Evolutionary conservation across 2,797 vertebrate species (phyloP), one percentile per base, ranked within the genome.

Genomic region (Scyliorhinus canicula): DNA sequence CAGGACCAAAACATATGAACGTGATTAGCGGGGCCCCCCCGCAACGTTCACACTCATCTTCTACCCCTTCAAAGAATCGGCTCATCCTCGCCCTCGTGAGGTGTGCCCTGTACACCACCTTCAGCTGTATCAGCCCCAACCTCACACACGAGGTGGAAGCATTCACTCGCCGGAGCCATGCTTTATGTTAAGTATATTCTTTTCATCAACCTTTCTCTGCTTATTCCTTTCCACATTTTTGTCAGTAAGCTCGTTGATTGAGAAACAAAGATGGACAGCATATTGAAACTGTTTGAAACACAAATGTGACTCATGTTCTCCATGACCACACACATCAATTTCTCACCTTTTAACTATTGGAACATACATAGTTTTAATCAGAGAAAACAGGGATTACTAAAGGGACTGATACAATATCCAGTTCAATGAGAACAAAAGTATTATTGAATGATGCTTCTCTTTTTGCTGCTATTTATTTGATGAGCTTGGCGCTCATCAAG

Each of bases 291-390:
- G 14, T 60, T 90, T 63, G n/a, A 57, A 60, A 90, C 35, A 52
- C 35, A 60, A 90, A 63, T 90, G 40, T 24, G 7, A 47, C 44
- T 24, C 1, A 40, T 79, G 16, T 82, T 82, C 40, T 82, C 77
- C 16, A 82, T 21, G 40, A 82, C 5, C 40, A 40, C 1, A 40
- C 24, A 8, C 14, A 14, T 31, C 82, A 86, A 57, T 90, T 57
- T 60, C n/a, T 21, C 55, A 90, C 19, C 40, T 47, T 74, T 63
- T 60, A 55, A 55, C 28, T 55, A 55, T 55, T 52, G 31, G n/a
- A 60, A 82, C 79, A 82, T 47, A 82, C 47, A 82, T 19, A 82
- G 47, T 90, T n/a, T 90, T n/a, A 90, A 90, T 60, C 55, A 88
- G 16, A 88, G 47, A 55, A 86, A 55, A 79, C n/a, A 82, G 55